Conservation (phyloP, 2,113 vertebrate species). For the Tichodroma muraria region DNA sequence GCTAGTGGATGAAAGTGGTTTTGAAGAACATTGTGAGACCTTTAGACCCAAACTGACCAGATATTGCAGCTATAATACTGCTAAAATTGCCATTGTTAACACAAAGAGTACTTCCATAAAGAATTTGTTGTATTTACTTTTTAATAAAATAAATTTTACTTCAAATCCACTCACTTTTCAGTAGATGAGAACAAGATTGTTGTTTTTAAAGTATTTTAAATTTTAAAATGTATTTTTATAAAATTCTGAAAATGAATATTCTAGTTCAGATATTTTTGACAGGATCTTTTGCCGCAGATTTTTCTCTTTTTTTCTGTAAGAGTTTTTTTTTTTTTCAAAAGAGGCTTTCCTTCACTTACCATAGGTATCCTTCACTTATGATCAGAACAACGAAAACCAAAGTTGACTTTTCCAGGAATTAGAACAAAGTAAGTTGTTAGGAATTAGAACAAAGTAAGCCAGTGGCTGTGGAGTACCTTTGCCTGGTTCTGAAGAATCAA, state of each 20-base stretch:
- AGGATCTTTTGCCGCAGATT: not conserved
- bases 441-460: not conserved
- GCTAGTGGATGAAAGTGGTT: not conserved
- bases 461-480: not conserved
- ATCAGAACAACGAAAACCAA: not conserved
- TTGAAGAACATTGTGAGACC: not conserved
- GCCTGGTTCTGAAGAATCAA: not conserved
- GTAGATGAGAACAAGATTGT: not conserved
- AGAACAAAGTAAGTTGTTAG: not conserved
- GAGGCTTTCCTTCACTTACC: not conserved
- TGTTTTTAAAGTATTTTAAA: not conserved
- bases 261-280: not conserved
- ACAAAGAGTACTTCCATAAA: not conserved
- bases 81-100: not conserved
- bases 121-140: not conserved
- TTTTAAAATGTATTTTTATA: not conserved
- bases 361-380: not conserved
- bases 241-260: not conserved
- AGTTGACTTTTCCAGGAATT: not conserved
- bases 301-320: not conserved
- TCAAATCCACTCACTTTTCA: not conserved
- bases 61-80: not conserved
- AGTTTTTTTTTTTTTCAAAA: not conserved
- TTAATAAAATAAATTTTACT: no score
- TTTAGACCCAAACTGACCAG: not conserved